Percentiles rank a stretch among this genome's conserved stretches.
Conservation (phyloP, 2,113 vertebrate species). For the Empidonax traillii region DNA sequence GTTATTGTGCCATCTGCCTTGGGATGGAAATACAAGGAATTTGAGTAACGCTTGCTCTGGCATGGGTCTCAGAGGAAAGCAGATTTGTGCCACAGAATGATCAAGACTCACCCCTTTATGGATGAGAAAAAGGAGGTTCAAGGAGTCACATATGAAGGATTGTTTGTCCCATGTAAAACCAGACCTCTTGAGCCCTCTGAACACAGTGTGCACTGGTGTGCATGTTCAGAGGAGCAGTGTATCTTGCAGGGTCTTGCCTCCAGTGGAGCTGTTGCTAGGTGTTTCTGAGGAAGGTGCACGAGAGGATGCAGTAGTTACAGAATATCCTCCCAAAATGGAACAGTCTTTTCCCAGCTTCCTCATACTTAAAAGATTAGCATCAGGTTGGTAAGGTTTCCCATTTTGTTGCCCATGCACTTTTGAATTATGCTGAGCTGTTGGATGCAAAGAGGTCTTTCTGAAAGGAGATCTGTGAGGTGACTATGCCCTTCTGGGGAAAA, state of each 20-base stretch:
- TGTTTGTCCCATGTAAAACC: background rate
- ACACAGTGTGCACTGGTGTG: background rate
- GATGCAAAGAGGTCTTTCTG: background rate
- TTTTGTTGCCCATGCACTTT: background rate
- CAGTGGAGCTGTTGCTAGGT: background rate
- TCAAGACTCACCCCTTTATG: background rate
- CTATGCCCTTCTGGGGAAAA: background rate
- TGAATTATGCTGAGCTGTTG: background rate
- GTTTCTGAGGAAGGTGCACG: background rate
- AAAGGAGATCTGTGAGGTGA: background rate
- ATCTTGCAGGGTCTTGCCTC: background rate
- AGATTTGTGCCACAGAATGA: background rate
- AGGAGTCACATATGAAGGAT: background rate
- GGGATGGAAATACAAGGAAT: background rate
- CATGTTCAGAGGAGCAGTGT: background rate
- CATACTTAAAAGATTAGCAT: background rate
- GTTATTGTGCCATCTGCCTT: background rate
- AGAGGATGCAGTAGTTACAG: background rate
- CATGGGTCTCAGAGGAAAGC: background rate
- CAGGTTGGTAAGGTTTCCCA: background rate
- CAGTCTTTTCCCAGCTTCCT: background rate
- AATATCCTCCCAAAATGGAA: background rate
- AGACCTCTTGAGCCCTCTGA: background rate
- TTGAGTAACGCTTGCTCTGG: background rate
- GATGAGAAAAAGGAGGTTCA: background rate